Evolutionary conservation across 1,140 invertebrate genomes (phyloP).

Genomic region (Gyrodactylus salaris): DNA sequence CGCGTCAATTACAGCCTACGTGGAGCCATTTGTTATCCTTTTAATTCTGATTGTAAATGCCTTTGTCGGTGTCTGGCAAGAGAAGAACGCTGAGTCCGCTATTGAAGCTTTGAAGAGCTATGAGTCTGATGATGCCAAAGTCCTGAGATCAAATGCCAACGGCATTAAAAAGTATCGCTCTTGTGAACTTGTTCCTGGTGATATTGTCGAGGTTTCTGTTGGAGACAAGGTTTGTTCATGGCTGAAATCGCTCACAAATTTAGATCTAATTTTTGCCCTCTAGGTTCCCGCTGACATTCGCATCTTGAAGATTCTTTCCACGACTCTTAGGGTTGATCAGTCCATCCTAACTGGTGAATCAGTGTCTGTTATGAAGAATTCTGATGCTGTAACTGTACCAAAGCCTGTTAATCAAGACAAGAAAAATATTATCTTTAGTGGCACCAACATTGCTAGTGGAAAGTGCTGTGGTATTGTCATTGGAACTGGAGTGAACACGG

Average conservation of each 20-base stretch:
- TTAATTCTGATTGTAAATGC: slow-evolving; percentile 98
- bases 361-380: slow-evolving; percentile 97
- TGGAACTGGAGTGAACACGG: slow-evolving; percentile 50
- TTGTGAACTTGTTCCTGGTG: slow-evolving; percentile 86
- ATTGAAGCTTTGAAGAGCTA: slow-evolving; percentile 99
- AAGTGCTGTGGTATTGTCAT: slow-evolving; percentile 92
- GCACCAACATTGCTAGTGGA: slow-evolving; percentile 90
- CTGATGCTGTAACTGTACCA: slow-evolving; percentile 70
- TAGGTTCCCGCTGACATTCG: slow-evolving; percentile 96
- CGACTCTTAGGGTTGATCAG: slow-evolving; percentile 91
- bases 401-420: slow-evolving; percentile 92
- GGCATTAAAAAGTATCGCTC: slow-evolving; percentile 87
- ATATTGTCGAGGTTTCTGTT: slow-evolving; percentile 67
- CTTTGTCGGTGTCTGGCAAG: slow-evolving; percentile 98
- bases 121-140: slow-evolving; percentile 99
- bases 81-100: slow-evolving; percentile 95
- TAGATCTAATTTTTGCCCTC: no score
- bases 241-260: no score
- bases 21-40: slow-evolving; percentile 98
- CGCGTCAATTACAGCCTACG: slow-evolving; percentile 62
- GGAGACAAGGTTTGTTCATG: no score
- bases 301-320: slow-evolving; percentile 74
- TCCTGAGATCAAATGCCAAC: slow-evolving; percentile 57
- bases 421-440: slow-evolving; percentile 70
- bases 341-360: slow-evolving; percentile 86